Evolutionary conservation across 2,888 invertebrate genomes (phyloP), one percentile per base, ranked within the genome.

Genomic region (Eristalis tenax): DNA sequence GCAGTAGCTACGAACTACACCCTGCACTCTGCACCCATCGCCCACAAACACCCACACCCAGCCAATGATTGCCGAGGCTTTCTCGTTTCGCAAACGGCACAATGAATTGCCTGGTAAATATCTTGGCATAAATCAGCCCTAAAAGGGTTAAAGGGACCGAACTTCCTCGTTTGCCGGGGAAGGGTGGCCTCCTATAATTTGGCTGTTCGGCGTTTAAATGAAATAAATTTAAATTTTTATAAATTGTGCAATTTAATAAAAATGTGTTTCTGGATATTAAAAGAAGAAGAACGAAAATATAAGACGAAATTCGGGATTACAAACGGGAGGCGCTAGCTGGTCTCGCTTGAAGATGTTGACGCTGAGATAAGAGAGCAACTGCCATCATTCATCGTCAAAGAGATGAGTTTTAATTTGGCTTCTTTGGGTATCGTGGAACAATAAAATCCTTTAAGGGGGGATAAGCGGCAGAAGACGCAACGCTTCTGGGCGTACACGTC

Each of bases 21-120:
- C 38, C n/a, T 68, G 43, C 35, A n/a, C 57, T 35, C 15, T 15
- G 15, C 32, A 32, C 10, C 32, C 32, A 32, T 10, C 32, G 10
- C 1, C 32, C 8, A 32, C 32, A 4, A 32, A 4, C 32, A 4
- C 4, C 26, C 26, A 26, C 28, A 28, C 32, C 35, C 57, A 38
- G 26, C 61, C 15, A 40, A 59, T 71, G 26, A 35, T 23, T 61
- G 71, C 61, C 26, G 38, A 61, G 38, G 71, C 61, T 40, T 71
- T 61, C 40, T 61, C 70, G 50, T 70, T 70, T 70, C 38, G 40
- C 32, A 73, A 63, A 73, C 13, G 63, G 40, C 43, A 63, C 61
- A 73, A 63, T 73, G 73, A 73, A 73, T 73, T 73, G 73, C 32
- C 61, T 73, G 40, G 73, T 73, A 73, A 73, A 73, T 73, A 73